These are phyloP conservation scores for Typhlichthys subterraneus DNA, from an alignment of 2,797 vertebrate species.

Conservation along the genomic window DNA sequence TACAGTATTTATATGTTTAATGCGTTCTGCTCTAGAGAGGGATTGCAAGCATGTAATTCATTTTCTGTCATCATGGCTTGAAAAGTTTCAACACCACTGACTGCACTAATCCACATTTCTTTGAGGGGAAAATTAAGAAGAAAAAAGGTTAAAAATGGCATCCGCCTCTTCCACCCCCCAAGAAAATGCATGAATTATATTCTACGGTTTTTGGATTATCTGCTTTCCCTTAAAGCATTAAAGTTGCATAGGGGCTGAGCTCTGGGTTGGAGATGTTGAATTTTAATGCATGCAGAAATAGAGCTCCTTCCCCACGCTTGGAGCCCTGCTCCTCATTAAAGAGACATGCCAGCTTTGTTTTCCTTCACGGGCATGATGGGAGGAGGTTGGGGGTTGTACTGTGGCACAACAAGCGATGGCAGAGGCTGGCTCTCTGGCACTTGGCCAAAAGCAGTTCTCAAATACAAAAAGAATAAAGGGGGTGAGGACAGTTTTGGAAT, in stretches of 20 bases:
- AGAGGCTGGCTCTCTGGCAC: conserved; percentile 71
- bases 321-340: conserved; percentile 78
- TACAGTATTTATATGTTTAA: no score
- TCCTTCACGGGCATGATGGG: conserved; percentile 77
- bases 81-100: no score
- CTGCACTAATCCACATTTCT: not conserved
- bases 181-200: conserved; percentile 11
- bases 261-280: conserved; percentile 62
- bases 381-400: conserved; percentile 67
- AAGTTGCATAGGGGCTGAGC: conserved; percentile 54
- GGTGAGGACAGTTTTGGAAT: conserved; percentile 65
- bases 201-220: conserved; percentile 14
- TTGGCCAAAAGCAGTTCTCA: conserved; percentile 68
- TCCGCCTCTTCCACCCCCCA: no score
- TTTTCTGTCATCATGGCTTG: no score
- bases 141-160: no score
- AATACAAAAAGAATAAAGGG: conserved; percentile 55
- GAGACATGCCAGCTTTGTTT: conserved; percentile 86
- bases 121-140: not conserved
- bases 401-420: conserved; percentile 79
- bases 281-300: conserved; percentile 71
- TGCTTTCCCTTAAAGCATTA: conserved; percentile 5
- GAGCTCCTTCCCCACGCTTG: conserved; percentile 64
- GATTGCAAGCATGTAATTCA: no score
- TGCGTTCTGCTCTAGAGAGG: no score